Conservation (phyloP, 2,888 invertebrate genomes). For the Aethes cnicana region DNA sequence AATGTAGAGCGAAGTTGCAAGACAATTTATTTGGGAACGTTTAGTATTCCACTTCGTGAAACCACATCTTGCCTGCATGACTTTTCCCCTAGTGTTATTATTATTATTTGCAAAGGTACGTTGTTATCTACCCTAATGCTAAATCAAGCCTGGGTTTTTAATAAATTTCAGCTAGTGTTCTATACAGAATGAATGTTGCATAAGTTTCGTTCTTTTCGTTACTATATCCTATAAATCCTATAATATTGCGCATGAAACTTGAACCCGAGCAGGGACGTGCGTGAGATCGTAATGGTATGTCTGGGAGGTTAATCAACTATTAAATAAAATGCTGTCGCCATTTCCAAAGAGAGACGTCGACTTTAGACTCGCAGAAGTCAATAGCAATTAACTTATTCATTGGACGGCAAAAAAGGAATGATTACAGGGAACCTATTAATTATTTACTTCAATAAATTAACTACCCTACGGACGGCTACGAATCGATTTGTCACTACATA, state of each 20-base stretch:
- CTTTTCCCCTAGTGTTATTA: not conserved
- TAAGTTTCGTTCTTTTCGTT: no score
- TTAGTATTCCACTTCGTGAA: conserved; percentile 5
- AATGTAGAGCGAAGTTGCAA: not conserved
- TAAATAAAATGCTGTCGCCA: not conserved
- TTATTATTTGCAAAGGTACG: not conserved
- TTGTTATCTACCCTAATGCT: conserved; percentile 14
- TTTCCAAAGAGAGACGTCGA: not conserved
- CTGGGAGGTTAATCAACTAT: conserved; percentile 19
- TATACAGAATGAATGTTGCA: no score
- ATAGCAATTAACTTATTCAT: conserved; percentile 11
- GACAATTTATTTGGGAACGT: conserved; percentile 11
- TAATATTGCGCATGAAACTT: conserved; percentile 25
- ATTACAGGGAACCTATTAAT: not conserved
- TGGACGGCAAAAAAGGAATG: not conserved
- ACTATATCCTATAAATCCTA: no score
- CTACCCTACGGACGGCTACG: no score
- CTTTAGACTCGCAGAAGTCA: not conserved
- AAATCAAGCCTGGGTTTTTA: not conserved
- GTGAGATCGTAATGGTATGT: conserved; percentile 7
- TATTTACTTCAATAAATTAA: not conserved
- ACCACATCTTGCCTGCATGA: not conserved
- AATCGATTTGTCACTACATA: no score
- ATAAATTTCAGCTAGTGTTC: no score
- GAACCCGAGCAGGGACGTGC: conserved; percentile 24